phyloP scores from a whole-genome alignment of 2,797 vertebrate genomes.

The Neosilurus mollespiculum region DNA sequence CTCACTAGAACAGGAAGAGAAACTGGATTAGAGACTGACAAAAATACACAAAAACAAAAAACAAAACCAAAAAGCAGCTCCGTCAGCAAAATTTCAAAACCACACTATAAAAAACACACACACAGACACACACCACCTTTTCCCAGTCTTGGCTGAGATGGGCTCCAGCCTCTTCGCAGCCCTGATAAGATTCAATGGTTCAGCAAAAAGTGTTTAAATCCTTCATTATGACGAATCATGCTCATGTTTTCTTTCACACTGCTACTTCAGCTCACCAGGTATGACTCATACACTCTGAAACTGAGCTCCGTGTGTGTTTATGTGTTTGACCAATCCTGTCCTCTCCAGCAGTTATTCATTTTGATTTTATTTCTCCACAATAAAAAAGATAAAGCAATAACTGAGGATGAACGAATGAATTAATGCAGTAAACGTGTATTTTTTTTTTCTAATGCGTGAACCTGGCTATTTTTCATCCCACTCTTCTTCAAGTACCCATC shows the following conservation, averaged over 20 bases:
- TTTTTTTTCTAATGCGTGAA: neutral
- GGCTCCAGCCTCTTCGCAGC: too few species aligned
- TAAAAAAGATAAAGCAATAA: neutral
- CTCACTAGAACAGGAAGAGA: neutral
- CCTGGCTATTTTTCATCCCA: neutral
- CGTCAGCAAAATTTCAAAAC: neutral
- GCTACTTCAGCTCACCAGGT: neutral
- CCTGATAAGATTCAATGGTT: too few species aligned
- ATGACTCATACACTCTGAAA: neutral
- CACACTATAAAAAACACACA: neutral
- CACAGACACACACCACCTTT: neutral
- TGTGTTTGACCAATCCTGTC: neutral
- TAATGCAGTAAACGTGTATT: too few species aligned
- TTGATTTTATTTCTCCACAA: neutral
- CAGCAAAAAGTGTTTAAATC: neutral
- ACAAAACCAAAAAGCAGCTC: neutral
- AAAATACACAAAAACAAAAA: too few species aligned
- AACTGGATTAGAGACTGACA: slow-evolving; percentile 18
- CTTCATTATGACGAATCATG: neutral
- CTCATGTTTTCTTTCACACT: neutral
- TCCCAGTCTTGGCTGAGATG: too few species aligned
- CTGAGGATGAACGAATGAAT: neutral
- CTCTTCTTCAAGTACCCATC: neutral
- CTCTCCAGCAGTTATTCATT: neutral
- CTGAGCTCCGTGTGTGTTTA: neutral